Evolutionary conservation across 2,113 vertebrate genomes (phyloP).

Genomic region (Oryzias celebensis): DNA sequence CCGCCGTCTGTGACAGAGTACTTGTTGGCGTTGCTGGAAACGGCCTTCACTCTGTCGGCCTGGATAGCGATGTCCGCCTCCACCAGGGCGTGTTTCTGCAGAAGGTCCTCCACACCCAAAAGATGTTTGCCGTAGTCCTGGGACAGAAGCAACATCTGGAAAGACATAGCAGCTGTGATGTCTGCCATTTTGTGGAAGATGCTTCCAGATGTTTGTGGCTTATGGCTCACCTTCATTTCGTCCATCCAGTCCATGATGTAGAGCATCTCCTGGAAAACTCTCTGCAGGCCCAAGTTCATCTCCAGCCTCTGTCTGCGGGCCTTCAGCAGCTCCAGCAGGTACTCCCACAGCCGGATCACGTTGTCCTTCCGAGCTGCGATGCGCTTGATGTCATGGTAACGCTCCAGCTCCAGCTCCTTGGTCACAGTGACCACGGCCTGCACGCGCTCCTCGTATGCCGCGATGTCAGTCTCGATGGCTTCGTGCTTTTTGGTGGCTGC

Average conservation of each 20-base stretch:
- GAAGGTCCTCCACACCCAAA: slow-evolving; percentile 91
- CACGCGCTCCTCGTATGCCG: slow-evolving; percentile 92
- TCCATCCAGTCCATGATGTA: slow-evolving; percentile 99
- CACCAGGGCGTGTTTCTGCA: slow-evolving; percentile 93
- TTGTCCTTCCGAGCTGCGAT: slow-evolving; percentile 90
- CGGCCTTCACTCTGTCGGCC: slow-evolving; percentile 88
- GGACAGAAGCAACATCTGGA: slow-evolving; percentile 89
- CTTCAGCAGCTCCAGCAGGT: slow-evolving; percentile 90
- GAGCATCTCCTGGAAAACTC: slow-evolving; percentile 98
- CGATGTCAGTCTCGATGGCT: slow-evolving; percentile 95
- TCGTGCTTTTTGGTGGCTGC: slow-evolving; percentile 94
- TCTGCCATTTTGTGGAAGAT: neutral
- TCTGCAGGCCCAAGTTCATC: slow-evolving; percentile 93
- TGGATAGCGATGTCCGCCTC: slow-evolving; percentile 95
- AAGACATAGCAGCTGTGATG: neutral
- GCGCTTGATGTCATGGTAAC: slow-evolving; percentile 94
- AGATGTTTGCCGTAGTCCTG: slow-evolving; percentile 97
- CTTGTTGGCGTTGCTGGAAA: slow-evolving; percentile 88
- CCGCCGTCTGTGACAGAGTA: slow-evolving; percentile 84
- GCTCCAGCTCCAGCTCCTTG: slow-evolving; percentile 87
- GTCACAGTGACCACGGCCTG: slow-evolving; percentile 92
- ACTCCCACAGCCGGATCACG: slow-evolving; percentile 94
- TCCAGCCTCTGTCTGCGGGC: slow-evolving; percentile 89
- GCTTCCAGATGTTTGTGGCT: no score
- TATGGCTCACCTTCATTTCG: slow-evolving; percentile 89